Base-by-base conservation (phyloP, 2,113 vertebrate genomes). In the Tragulus kanchil region DNA sequence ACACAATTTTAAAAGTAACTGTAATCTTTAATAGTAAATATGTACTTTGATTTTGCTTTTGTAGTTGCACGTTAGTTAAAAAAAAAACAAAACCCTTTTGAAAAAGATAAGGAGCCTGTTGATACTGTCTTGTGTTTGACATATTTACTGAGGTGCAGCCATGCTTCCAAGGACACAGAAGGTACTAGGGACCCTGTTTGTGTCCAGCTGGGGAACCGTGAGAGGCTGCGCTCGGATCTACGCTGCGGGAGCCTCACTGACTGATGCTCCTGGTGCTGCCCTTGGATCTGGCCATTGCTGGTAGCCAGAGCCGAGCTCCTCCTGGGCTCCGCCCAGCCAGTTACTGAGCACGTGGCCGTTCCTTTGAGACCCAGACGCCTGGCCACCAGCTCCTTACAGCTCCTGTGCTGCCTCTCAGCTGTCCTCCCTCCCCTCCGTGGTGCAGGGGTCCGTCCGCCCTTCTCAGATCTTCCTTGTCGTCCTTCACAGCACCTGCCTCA, bases 31-130 rank as follows among this genome's bases (percentile, higher is more conserved):
- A 73, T 11, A 79, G 52, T 89, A 89, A 67, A 64, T 59, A 52
- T 45, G 13, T 89, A 12, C 21, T 96, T 93, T 77, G 71, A 90
- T 85, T 93, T 94, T 21, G 11, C 48, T 95, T 6, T 90, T 84
- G n/a, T 0, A 93, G 6, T 71, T 73, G 13, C 95, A n/a, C 26
- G 91, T 91, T 92, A 69, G 52, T 81, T 75, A 5, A 54, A 86
- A 95, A 89, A 8, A 42, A 85, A 83, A 89, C n/a, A 61, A 65
- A 26, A 54, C 1, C 8, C 26, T 77, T 93, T 97, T 77, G 85
- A 56, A 61, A 73, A 67, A 92, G 50, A 58, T 78, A 59, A 67
- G 79, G 61, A 90, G 16, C 50, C 69, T 31, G 36, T 12, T 65
- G 84, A 42, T 59, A 36, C 3, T 75, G 28, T 82, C 25, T 89